Conservation (phyloP, 2,113 vertebrate species). For the Lasiurus cinereus region DNA sequence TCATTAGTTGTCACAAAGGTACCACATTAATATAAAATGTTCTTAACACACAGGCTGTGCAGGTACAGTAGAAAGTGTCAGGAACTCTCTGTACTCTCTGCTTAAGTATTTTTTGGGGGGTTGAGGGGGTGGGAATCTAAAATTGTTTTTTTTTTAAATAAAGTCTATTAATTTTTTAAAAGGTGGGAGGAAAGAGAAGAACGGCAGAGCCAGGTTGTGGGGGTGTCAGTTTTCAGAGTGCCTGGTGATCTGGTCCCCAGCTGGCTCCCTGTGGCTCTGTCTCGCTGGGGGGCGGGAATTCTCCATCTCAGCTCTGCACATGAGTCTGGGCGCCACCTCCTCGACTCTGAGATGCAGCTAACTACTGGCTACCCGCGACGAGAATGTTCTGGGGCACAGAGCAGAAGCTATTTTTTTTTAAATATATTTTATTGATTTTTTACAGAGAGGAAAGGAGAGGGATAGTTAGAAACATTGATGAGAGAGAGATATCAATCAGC, state of each 20-base stretch:
- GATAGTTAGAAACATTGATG: no score
- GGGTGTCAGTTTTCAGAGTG: not conserved
- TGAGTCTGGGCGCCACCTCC: not conserved
- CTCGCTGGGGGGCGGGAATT: not conserved
- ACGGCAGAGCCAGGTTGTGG: not conserved
- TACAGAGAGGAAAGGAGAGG: no score
- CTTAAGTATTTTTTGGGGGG: not conserved
- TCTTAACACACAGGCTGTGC: not conserved
- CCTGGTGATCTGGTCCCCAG: fast-evolving
- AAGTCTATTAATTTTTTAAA: not conserved
- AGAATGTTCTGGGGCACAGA: slow-evolving; percentile 7
- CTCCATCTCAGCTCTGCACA: not conserved
- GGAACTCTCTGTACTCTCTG: not conserved
- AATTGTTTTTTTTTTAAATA: not conserved
- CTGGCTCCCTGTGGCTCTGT: not conserved
- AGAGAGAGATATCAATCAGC: no score
- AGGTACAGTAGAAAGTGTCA: not conserved
- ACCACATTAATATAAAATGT: not conserved
- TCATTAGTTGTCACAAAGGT: not conserved
- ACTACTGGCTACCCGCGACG: not conserved
- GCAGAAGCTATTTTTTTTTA: slow-evolving; percentile 14
- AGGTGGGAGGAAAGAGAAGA: slow-evolving; percentile 2
- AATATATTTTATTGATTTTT: no score
- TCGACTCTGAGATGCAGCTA: not conserved
- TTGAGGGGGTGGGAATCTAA: not conserved